Evolutionary conservation across 2,888 invertebrate species (phyloP), one percentile per base, ranked within the genome.

Genomic region (Drosophila neotestacea): DNA sequence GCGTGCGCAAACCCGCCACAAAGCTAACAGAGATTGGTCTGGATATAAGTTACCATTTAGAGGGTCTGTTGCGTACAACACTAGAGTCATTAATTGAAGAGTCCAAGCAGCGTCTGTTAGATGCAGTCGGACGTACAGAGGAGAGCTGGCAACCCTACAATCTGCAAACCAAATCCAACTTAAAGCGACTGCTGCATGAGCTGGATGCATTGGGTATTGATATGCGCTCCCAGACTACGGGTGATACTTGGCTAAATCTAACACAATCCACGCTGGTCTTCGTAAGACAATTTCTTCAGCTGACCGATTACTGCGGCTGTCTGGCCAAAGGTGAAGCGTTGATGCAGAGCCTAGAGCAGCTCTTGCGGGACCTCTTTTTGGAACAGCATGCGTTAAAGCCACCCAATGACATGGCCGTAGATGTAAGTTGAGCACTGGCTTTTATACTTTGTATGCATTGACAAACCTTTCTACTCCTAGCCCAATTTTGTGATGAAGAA

Each of bases 41-140:
- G 84, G 99, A 99, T 93, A 94, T 99, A 66, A 95, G 96, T 75
- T 99, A 98, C 92, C 97, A 97, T 91, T 94, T 99, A 83, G 97
- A 98, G 90, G 96, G 97, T 28, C 95, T 97, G 73, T 93, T 99
- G 67, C 94, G 97, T 73, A 94, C 94, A 10, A 96, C 97, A 0
- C 82, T 93, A 0, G 91, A 92, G 27, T 89, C 92, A 5, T 79
- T 93, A 5, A 91, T 93, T 27, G 92, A 92, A 39, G 93, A 93
- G 54, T 92, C 92, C 4, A 90, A 91, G 2, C 73, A 89, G 54
- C 90, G 93, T 4, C 61, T 93, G 27, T 63, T 93, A 27, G 93
- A 93, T 56, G 90, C 92, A 0, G 90, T 93, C 22, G 92, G 92
- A 0, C 91, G 93, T 28, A 91, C 92, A 0, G 93, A 93, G 74